Conservation (phyloP, 2,113 vertebrate genomes). For the Emydocephalus ijimae region DNA sequence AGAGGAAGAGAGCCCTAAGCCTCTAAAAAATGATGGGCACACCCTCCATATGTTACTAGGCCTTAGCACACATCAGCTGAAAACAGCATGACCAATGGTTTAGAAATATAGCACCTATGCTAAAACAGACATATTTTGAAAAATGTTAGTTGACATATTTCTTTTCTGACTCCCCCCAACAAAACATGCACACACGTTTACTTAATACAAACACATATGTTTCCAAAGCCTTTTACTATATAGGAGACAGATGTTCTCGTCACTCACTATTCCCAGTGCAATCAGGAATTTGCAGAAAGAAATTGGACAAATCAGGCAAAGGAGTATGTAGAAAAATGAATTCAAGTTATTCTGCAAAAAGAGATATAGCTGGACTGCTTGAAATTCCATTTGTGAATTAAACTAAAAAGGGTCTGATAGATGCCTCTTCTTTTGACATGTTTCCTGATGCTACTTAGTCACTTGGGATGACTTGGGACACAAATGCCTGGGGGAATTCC, state of each 20-base stretch:
- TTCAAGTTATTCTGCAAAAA: background rate
- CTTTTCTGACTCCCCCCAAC: background rate
- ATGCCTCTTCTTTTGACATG: constrained; percentile 31
- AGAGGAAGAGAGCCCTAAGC: background rate
- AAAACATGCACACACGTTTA: background rate
- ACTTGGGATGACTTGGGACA: background rate
- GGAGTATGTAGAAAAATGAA: background rate
- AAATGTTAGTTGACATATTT: constrained; percentile 39
- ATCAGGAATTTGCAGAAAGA: constrained; percentile 33
- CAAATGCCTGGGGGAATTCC: background rate
- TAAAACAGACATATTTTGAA: constrained; percentile 26
- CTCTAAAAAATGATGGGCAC: constrained; percentile 11
- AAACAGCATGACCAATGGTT: background rate
- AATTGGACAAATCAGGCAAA: background rate
- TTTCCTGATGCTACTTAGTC: constrained; percentile 35
- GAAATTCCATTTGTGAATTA: constrained; percentile 25
- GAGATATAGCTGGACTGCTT: background rate
- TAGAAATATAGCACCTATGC: constrained; percentile 15
- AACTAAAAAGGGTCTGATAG: constrained; percentile 30
- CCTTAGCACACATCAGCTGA: background rate
- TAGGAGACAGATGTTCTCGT: constrained; percentile 44
- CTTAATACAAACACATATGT: constrained; percentile 34
- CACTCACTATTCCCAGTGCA: constrained; percentile 7
- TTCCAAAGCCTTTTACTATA: constrained; percentile 43
- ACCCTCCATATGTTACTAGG: background rate